Percentiles rank a stretch among this genome's conserved stretches.
Conservation (phyloP, 2,113 vertebrate species). For the Hemichromis elongatus region DNA sequence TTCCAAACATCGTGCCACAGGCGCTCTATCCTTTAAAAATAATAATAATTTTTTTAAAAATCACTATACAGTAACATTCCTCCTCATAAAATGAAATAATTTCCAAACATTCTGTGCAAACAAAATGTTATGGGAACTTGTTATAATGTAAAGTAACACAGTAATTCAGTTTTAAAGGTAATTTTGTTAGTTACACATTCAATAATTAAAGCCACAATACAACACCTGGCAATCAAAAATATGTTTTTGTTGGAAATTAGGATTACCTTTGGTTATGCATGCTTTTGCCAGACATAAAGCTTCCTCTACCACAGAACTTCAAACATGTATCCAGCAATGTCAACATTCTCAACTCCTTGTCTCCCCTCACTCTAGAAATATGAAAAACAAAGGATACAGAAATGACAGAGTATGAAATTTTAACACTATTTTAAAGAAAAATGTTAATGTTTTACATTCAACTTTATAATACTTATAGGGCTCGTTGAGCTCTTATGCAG, state of each 20-base stretch:
- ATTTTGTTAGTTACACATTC: accelerated
- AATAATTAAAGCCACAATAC: too few relatives aligned
- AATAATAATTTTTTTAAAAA: too few relatives aligned
- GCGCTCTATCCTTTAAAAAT: background rate
- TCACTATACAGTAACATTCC: too few relatives aligned
- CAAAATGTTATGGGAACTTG: too few relatives aligned
- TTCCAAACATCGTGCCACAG: background rate
- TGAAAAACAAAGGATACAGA: background rate
- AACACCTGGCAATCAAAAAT: too few relatives aligned
- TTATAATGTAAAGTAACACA: too few relatives aligned
- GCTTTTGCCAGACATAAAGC: background rate
- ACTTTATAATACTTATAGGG: background rate
- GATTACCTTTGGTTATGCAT: background rate
- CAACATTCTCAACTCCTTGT: background rate
- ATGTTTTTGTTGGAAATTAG: background rate
- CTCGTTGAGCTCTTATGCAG: background rate
- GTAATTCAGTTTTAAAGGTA: too few relatives aligned
- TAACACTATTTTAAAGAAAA: background rate
- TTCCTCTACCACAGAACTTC: background rate
- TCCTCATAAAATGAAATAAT: too few relatives aligned
- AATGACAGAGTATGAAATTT: accelerated
- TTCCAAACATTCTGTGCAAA: too few relatives aligned
- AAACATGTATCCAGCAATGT: background rate
- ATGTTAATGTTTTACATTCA: background rate
- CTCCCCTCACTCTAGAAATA: background rate